Evolutionary conservation across 2,113 vertebrate species (phyloP).

Genomic region (Baryphthengus martii): DNA sequence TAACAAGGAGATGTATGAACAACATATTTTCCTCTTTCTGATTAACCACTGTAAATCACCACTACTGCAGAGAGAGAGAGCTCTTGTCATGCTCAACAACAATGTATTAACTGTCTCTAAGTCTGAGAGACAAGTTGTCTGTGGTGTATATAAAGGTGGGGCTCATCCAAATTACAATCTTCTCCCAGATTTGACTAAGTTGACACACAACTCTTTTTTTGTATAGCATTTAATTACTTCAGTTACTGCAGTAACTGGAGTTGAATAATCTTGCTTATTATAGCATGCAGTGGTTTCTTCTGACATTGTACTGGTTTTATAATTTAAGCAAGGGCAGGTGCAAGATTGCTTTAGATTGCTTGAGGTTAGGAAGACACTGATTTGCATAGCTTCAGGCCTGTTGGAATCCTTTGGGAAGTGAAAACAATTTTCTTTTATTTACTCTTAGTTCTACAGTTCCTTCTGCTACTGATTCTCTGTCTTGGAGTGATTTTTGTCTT

Average conservation of each 20-base stretch:
- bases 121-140: neutral
- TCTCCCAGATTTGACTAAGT: neutral
- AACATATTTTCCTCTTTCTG: neutral
- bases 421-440: conserved; percentile 49
- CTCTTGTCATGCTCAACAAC: neutral
- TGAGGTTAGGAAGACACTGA: neutral
- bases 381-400: conserved; percentile 13
- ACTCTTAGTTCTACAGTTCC: neutral
- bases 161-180: neutral
- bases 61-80: neutral
- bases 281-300: neutral
- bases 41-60: neutral
- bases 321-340: neutral
- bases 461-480: conserved; percentile 19
- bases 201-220: neutral
- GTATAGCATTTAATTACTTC: conserved; percentile 19
- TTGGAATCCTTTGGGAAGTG: conserved; percentile 4
- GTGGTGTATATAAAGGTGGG: neutral
- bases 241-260: neutral
- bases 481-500: too few relatives aligned
- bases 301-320: neutral
- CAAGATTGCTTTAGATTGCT: neutral
- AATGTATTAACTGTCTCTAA: neutral
- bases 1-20: neutral
- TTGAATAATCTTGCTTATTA: conserved; percentile 12